phyloP scores from a whole-genome alignment of 2,113 vertebrate genomes.

The Ciconia boyciana region DNA sequence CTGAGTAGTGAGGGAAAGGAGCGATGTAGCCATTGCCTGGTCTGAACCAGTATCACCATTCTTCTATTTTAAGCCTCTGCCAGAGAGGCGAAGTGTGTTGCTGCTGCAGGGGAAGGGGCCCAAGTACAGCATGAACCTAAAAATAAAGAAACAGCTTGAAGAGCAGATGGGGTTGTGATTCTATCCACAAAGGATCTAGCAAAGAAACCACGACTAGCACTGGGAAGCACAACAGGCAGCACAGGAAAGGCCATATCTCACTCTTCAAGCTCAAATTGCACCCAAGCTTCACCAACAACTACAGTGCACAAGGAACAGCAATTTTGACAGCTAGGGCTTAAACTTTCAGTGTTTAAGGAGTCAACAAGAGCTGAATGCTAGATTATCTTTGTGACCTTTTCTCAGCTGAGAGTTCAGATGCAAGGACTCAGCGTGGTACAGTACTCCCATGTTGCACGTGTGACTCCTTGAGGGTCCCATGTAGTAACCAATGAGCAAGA shows the following conservation, averaged over 20 bases:
- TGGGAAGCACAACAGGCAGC: background rate
- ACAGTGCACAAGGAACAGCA: fast-evolving
- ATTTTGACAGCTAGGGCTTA: background rate
- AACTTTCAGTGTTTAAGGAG: background rate
- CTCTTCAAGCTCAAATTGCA: background rate
- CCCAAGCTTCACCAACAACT: background rate
- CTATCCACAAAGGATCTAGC: background rate
- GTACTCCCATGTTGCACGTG: fast-evolving
- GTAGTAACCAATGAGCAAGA: background rate
- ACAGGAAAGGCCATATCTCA: background rate
- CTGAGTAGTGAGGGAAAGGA: background rate
- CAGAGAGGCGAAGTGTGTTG: background rate
- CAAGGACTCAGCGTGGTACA: background rate
- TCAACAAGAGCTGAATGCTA: background rate
- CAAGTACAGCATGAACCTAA: background rate
- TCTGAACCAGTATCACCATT: background rate
- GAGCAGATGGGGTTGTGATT: background rate
- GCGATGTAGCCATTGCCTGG: fast-evolving
- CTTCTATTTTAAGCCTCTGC: background rate
- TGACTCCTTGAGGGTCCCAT: no score
- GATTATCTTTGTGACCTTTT: background rate
- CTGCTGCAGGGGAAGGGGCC: background rate
- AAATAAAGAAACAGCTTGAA: background rate
- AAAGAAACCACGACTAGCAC: background rate
- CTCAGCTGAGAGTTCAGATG: fast-evolving